phyloP scores from a whole-genome alignment of 2,888 invertebrate species.

The Oscheius sp. region DNA sequence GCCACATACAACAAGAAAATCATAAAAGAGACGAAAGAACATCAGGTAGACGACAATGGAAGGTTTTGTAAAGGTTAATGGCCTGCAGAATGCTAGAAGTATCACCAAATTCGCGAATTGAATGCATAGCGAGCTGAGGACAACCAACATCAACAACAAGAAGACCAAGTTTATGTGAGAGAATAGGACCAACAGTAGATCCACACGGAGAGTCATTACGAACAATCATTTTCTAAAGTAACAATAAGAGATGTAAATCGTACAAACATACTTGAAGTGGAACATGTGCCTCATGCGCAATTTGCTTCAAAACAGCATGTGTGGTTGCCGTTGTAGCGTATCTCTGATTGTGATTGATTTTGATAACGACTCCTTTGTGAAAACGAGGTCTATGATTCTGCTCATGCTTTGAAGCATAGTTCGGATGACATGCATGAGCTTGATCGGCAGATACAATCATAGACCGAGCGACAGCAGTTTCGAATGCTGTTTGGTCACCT shows the following conservation, averaged over 20 bases:
- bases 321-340: constrained; percentile 74
- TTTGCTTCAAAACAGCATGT: constrained; percentile 72
- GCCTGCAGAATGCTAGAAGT: constrained; percentile 72
- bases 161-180: constrained; percentile 73
- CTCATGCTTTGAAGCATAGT: constrained; percentile 72
- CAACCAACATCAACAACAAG: constrained; percentile 73
- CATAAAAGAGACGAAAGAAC: constrained; percentile 26
- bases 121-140: constrained; percentile 75
- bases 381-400: constrained; percentile 64
- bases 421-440: constrained; percentile 72
- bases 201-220: constrained; percentile 74
- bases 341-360: constrained; percentile 73
- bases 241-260: not conserved
- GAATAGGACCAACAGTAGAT: constrained; percentile 74
- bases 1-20: no score
- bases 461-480: constrained; percentile 72
- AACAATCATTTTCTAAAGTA: constrained; percentile 73
- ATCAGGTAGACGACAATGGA: constrained; percentile 38
- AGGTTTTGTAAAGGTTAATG: constrained; percentile 69
- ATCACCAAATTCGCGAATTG: constrained; percentile 73
- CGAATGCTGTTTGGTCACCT: constrained; percentile 51
- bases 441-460: constrained; percentile 72
- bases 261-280: constrained; percentile 72
- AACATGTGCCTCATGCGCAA: constrained; percentile 71
- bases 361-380: constrained; percentile 65